A percentile compares a stretch with the other conserved stretches of the same genome.
Evolutionary conservation across 1,140 invertebrate genomes (phyloP).

Genomic region (Doryteuthis pealeii): DNA sequence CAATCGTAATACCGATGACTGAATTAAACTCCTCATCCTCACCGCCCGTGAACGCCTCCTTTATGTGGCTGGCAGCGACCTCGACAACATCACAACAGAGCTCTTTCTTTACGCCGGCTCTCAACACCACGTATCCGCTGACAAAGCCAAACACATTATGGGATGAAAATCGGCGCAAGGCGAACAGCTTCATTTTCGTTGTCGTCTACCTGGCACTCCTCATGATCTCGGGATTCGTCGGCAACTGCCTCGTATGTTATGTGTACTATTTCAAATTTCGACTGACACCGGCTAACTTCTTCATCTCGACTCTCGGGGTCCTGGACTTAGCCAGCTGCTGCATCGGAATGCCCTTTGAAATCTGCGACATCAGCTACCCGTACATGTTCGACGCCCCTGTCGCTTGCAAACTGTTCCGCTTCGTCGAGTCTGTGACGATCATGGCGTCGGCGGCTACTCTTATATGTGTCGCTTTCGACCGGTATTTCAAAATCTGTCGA

Average conservation of each 20-base stretch:
- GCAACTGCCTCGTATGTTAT: constrained; percentile 40
- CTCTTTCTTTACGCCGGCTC: too few species aligned
- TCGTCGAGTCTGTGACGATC: neutral
- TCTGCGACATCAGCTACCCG: constrained; percentile 5
- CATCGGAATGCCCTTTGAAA: constrained; percentile 10
- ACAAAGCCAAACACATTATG: constrained; percentile 9
- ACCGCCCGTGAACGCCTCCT: too few species aligned
- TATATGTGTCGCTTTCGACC: constrained; percentile 4
- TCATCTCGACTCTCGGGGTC: neutral
- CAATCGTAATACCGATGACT: too few species aligned
- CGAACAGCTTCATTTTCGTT: constrained; percentile 27
- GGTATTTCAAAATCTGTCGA: constrained; percentile 13
- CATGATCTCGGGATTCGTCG: constrained; percentile 37
- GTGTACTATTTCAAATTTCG: constrained; percentile 35
- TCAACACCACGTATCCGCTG: too few species aligned
- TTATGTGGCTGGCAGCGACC: too few species aligned
- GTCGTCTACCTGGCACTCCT: constrained; percentile 29
- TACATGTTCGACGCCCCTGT: constrained; percentile 1
- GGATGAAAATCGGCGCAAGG: constrained; percentile 29
- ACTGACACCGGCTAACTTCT: neutral
- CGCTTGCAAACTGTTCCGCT: constrained; percentile 6
- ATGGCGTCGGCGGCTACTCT: constrained; percentile 9
- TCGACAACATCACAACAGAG: too few species aligned
- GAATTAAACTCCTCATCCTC: too few species aligned
- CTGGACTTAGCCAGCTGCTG: constrained; percentile 5